Base-by-base conservation (phyloP, 2,797 vertebrate species). In the Girardinus metallicus region DNA sequence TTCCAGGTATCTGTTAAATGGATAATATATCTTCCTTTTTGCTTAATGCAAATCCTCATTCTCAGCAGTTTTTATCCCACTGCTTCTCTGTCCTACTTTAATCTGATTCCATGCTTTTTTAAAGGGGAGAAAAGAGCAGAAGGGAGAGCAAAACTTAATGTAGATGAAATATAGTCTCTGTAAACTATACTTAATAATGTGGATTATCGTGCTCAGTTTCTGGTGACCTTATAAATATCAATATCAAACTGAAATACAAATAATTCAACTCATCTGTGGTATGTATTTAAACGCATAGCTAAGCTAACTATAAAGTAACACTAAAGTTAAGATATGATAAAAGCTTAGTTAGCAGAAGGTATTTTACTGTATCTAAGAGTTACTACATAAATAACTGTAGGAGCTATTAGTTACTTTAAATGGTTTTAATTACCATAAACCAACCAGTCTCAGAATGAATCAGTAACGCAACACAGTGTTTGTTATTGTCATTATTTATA, bases 71-170 rank as follows among this genome's bases (percentile, higher is more conserved):
- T 87, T 60, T 16, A 68, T 78, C 70, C 74, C 66, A 16, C 80
- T 72, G 12, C 75, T 90, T 87, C 88, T 92, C 86, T 89, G 92
- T 88, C 91, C 92, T 92, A 89, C 90, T 93, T 94, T 85, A 88
- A 91, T 87, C 87, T 85, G 80, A 88, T 88, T 85, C 88, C 72
- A 55, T 81, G 80, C 82, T 87, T 57, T 49, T 90, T 80, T 74
- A 23, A 80, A 74, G 36, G 15, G 29, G 51, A 75, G 73, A 70
- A 73, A 44, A 49, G 66, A 49, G 76, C 78, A 62, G 73, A 87
- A 83, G 36, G 78, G n/a, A 78, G 82, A 82, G 77, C 39, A 39
- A 73, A 68, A 85, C 71, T 72, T 43, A 47, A 73, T 0, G 18
- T 47, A 49, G 68, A 49, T 75, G 53, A 84, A 84, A 39, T 66